Evolutionary conservation across 2,113 vertebrate species (phyloP).

Genomic region (Chionomys nivalis): DNA sequence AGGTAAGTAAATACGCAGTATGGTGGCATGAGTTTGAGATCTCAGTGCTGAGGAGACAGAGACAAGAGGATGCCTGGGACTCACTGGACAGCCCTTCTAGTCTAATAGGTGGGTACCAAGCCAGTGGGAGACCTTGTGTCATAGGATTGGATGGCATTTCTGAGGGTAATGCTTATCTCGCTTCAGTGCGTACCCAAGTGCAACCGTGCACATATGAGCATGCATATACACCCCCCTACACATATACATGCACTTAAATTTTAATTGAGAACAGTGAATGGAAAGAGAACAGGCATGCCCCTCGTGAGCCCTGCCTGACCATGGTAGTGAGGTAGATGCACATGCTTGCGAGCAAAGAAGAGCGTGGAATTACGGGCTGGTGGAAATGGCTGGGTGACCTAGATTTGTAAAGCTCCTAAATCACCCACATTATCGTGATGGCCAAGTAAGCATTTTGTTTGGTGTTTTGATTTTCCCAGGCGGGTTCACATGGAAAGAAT

Average conservation of each 20-base stretch:
- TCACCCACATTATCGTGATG: neutral
- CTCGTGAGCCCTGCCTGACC: neutral
- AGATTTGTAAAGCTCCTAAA: conserved; percentile 32
- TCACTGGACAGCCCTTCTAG: neutral
- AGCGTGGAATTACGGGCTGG: neutral
- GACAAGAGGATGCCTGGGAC: neutral
- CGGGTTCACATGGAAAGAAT: neutral
- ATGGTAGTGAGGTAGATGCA: neutral
- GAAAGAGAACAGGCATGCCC: neutral
- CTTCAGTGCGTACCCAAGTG: neutral
- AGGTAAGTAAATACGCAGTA: neutral
- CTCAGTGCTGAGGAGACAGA: neutral
- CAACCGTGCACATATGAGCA: neutral
- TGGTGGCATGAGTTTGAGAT: neutral
- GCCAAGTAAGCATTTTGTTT: neutral
- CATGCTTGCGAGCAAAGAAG: neutral
- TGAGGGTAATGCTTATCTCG: neutral
- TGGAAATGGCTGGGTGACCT: neutral
- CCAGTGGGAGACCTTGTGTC: neutral
- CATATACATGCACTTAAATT: neutral
- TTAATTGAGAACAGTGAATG: neutral
- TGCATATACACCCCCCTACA: neutral
- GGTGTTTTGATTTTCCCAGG: neutral
- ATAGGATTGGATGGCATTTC: no score
- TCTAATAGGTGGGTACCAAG: neutral